Conservation (phyloP, 1,140 invertebrate genomes). For the Nilaparvata lugens region DNA sequence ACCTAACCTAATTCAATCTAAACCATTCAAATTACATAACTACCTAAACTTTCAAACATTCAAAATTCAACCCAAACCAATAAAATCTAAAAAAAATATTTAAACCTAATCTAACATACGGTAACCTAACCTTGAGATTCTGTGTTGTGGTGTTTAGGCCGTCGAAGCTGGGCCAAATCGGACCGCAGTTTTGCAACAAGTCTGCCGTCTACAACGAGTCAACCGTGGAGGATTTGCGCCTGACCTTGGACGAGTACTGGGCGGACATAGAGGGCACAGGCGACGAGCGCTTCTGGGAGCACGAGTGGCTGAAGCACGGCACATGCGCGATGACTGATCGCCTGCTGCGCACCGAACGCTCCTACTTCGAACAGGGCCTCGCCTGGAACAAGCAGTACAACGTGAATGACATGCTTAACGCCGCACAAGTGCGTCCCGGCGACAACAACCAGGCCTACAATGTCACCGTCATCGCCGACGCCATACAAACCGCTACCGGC, state of each 20-base stretch:
- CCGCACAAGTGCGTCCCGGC: background rate
- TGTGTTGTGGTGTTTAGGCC: too few species aligned
- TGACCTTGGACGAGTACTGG: constrained; percentile 56
- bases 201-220: constrained; percentile 50
- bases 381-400: constrained; percentile 50
- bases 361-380: constrained; percentile 63
- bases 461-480: background rate
- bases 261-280: constrained; percentile 51
- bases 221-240: constrained; percentile 45
- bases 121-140: too few species aligned
- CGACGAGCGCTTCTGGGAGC: constrained; percentile 53
- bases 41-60: too few species aligned
- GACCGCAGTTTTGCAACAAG: constrained; percentile 58
- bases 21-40: too few species aligned
- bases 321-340: constrained; percentile 58
- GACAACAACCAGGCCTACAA: background rate
- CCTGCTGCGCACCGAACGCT: constrained; percentile 49
- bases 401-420: constrained; percentile 34
- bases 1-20: too few species aligned
- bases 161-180: constrained; percentile 49
- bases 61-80: too few species aligned
- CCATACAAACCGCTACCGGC: background rate
- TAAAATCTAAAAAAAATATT: too few species aligned
- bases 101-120: too few species aligned
- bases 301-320: constrained; percentile 79